A percentile compares a stretch with the other conserved stretches of the same genome.
phyloP scores from a whole-genome alignment of 2,888 invertebrate species.

The Cactoblastis cactorum region DNA sequence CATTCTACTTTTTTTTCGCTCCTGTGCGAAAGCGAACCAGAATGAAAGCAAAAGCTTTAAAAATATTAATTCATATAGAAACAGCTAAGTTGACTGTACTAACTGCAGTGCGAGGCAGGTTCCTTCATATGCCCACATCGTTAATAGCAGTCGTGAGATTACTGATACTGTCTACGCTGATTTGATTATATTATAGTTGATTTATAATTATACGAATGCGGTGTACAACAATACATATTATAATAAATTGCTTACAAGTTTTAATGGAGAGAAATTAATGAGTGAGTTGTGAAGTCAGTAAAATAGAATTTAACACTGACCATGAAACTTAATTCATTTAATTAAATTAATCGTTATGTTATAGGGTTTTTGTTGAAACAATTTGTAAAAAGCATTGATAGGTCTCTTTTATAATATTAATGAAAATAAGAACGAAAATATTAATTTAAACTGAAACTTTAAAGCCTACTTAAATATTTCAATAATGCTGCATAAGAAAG shows the following conservation, averaged over 20 bases:
- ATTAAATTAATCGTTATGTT: background rate
- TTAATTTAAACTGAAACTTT: too few species aligned
- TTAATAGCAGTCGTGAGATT: slow-evolving; percentile 30
- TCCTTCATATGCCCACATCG: slow-evolving; percentile 35
- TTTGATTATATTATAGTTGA: slow-evolving; percentile 19
- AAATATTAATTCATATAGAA: too few species aligned
- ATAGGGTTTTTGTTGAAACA: too few species aligned
- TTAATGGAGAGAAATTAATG: slow-evolving; percentile 5
- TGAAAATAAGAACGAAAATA: background rate
- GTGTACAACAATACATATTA: slow-evolving; percentile 7
- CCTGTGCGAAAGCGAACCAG: too few species aligned
- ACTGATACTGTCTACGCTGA: slow-evolving; percentile 22
- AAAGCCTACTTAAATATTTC: too few species aligned
- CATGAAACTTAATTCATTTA: background rate
- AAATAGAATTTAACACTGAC: background rate
- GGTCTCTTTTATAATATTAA: too few species aligned
- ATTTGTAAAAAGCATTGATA: too few species aligned
- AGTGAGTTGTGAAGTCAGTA: background rate
- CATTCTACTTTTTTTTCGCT: too few species aligned
- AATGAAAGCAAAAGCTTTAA: too few species aligned
- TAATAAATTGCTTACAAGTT: slow-evolving; percentile 6
- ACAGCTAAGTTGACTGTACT: background rate
- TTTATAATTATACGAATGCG: slow-evolving; percentile 14
- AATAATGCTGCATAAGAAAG: too few species aligned
- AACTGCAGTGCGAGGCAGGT: slow-evolving; percentile 35